phyloP scores from a whole-genome alignment of 2,888 invertebrate species.

The Athetis lepigone region DNA sequence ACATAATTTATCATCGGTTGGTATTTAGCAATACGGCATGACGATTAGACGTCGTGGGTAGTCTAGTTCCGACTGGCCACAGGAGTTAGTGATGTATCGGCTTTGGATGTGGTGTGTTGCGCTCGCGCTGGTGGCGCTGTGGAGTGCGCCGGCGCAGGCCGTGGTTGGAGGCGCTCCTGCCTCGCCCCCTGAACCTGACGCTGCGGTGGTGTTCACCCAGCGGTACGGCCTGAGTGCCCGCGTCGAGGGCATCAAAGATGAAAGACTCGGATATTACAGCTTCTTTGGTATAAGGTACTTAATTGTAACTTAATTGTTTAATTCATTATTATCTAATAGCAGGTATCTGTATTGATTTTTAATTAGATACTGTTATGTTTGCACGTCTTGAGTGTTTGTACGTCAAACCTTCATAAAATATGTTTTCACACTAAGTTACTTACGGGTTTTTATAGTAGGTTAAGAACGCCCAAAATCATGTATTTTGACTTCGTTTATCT shows the following conservation, averaged over 20 bases:
- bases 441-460: no score
- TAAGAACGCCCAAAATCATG: no score
- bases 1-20: constrained; percentile 44
- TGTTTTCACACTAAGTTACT: no score
- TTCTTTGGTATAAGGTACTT: constrained; percentile 94
- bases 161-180: constrained; percentile 93
- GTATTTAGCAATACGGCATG: constrained; percentile 42
- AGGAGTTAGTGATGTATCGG: constrained; percentile 72
- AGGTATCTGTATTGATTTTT: no score
- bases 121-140: constrained; percentile 55
- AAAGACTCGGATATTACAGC: constrained; percentile 91
- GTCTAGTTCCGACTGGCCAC: constrained; percentile 62
- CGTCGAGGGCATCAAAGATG: constrained; percentile 92
- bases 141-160: constrained; percentile 70
- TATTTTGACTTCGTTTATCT: no score
- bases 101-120: constrained; percentile 57
- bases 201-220: constrained; percentile 93
- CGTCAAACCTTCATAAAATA: no score
- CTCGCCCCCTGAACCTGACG: constrained; percentile 92
- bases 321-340: background rate
- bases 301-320: no score
- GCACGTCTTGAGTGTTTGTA: no score
- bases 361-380: no score
- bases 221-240: constrained; percentile 91
- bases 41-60: constrained; percentile 60